These are phyloP conservation scores for Peromyscus polionotus DNA, from an alignment of 2,113 vertebrate genomes.

Conservation along the genomic window DNA sequence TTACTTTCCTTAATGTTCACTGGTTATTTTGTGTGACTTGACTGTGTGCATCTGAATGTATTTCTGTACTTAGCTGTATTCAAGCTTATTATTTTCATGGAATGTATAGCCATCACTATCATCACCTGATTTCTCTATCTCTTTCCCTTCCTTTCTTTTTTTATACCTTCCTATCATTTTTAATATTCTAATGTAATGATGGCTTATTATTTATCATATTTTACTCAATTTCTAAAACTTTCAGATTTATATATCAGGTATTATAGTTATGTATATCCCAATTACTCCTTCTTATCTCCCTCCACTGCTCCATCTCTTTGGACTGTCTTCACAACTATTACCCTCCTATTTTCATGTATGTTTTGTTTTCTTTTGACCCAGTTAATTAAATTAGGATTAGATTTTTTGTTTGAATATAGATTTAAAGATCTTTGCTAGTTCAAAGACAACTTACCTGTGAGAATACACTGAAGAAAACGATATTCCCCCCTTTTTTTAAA, in stretches of 20 bases:
- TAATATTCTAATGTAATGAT: neutral
- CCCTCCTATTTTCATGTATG: neutral
- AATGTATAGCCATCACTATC: neutral
- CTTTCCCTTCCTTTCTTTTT: neutral
- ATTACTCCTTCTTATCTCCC: neutral
- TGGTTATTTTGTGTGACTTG: neutral
- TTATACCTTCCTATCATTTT: neutral
- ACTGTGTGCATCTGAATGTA: neutral
- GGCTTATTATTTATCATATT: neutral
- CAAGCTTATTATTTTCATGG: neutral
- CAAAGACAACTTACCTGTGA: neutral
- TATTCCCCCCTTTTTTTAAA: neutral
- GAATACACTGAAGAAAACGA: neutral
- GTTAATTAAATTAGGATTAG: neutral
- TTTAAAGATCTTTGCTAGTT: neutral
- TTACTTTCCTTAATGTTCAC: neutral
- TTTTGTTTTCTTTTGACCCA: neutral
- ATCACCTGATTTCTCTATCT: neutral
- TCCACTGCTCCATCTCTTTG: neutral
- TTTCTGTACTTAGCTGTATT: neutral
- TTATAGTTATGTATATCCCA: neutral
- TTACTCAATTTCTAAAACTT: neutral
- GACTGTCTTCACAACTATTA: neutral
- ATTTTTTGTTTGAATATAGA: neutral
- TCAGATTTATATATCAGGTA: neutral